phyloP scores from a whole-genome alignment of 2,888 invertebrate species.

The Callimorpha dominula region DNA sequence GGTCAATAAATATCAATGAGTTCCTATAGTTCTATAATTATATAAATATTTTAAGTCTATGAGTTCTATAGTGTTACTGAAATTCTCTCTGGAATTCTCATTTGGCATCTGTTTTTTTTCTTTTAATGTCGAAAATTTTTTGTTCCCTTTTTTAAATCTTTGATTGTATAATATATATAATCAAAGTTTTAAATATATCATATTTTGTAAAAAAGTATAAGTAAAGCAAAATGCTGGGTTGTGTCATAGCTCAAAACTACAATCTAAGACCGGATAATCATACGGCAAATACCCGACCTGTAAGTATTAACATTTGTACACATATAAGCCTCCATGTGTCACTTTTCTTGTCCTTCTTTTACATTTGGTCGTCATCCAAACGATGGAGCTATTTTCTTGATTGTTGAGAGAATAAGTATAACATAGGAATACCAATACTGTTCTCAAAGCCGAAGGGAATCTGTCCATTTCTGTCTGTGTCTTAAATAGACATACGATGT shows the following conservation, averaged over 20 bases:
- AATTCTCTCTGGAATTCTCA: neutral
- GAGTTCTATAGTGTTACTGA: neutral
- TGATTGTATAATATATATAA: too few relatives aligned
- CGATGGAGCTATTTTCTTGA: too few relatives aligned
- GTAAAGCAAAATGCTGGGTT: neutral
- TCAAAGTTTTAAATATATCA: too few relatives aligned
- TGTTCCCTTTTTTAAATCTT: neutral
- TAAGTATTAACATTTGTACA: neutral
- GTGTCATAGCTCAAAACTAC: constrained; percentile 3
- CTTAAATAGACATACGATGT: too few relatives aligned
- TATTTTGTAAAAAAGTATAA: neutral
- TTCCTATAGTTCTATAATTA: neutral
- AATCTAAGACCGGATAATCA: constrained; percentile 3
- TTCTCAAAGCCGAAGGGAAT: too few relatives aligned
- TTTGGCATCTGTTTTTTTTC: neutral
- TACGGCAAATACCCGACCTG: neutral
- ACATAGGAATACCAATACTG: too few relatives aligned
- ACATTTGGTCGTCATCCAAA: too few relatives aligned
- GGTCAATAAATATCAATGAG: neutral
- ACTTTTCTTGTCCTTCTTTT: neutral
- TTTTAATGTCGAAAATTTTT: neutral
- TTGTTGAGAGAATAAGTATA: too few relatives aligned
- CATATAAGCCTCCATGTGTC: neutral
- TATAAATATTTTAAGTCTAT: too few relatives aligned
- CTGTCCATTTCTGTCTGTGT: too few relatives aligned